Percentiles rank a stretch among this genome's conserved stretches.
phyloP scores from a whole-genome alignment of 1,140 invertebrate species.

The Melitaea cinxia region DNA sequence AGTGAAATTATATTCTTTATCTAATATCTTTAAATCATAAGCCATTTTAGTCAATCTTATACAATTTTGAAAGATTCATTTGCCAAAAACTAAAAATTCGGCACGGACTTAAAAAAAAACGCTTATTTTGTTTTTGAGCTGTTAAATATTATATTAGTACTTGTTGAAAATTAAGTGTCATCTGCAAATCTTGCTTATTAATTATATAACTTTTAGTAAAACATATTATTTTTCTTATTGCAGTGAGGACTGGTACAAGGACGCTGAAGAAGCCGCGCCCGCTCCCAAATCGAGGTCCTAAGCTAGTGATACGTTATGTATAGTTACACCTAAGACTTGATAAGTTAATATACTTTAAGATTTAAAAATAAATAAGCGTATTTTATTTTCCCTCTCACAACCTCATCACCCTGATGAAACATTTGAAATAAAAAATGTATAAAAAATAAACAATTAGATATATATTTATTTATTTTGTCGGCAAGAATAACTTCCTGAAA shows the following conservation, averaged over 20 bases:
- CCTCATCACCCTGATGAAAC: not conserved
- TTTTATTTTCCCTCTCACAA: constrained; percentile 40
- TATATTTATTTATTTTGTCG: not conserved
- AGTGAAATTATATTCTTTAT: constrained; percentile 45
- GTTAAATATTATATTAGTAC: too few species aligned
- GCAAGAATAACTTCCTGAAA: too few species aligned
- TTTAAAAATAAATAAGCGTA: constrained; percentile 40
- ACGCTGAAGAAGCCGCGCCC: constrained; percentile 79
- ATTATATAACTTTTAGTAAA: not conserved
- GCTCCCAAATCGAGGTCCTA: constrained; percentile 67
- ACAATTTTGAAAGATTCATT: too few species aligned
- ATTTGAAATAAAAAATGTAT: not conserved
- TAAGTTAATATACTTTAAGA: constrained; percentile 77
- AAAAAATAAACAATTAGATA: not conserved
- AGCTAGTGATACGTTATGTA: constrained; percentile 68
- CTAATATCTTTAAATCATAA: not conserved
- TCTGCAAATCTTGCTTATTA: not conserved
- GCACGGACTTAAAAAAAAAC: too few species aligned
- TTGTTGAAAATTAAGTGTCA: too few species aligned
- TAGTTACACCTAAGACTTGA: constrained; percentile 73
- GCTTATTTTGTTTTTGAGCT: too few species aligned
- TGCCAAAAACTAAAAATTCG: too few species aligned
- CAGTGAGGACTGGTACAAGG: constrained; percentile 94
- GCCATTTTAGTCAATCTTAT: too few species aligned
- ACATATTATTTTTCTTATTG: constrained; percentile 37